phyloP scores from a whole-genome alignment of 2,113 vertebrate species.

The Ginglymostoma cirratum region DNA sequence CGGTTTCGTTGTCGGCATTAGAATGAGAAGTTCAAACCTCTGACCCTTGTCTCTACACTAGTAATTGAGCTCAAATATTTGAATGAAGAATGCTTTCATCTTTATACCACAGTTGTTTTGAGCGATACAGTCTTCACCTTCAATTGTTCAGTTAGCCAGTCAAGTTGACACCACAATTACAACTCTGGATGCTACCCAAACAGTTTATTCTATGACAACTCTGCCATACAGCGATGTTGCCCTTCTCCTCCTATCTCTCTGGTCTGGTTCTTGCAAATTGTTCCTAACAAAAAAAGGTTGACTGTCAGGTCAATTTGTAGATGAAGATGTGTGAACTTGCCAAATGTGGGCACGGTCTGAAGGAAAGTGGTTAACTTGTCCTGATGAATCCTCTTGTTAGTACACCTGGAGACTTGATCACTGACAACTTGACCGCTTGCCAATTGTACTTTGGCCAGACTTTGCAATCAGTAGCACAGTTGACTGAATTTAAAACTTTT shows the following conservation, averaged over 20 bases:
- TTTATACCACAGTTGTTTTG: neutral
- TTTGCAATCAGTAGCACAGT: neutral
- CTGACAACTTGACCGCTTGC: neutral
- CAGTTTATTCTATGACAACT: neutral
- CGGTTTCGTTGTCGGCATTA: neutral
- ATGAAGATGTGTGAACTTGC: neutral
- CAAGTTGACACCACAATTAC: neutral
- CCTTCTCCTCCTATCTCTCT: neutral
- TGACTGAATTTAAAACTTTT: neutral
- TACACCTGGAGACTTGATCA: neutral
- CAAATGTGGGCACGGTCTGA: neutral
- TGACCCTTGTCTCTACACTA: neutral
- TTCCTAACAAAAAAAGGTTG: neutral
- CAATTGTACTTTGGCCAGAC: neutral
- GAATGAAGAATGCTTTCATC: neutral
- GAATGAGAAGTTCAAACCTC: neutral
- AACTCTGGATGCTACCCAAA: neutral
- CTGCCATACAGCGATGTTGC: neutral
- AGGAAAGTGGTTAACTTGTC: neutral
- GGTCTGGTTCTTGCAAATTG: neutral
- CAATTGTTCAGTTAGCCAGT: neutral
- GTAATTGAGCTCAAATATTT: neutral
- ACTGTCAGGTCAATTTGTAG: neutral
- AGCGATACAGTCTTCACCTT: too few relatives aligned
- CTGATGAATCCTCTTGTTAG: too few relatives aligned